Percentiles rank a stretch among this genome's conserved stretches.
phyloP scores from a whole-genome alignment of 2,888 invertebrate genomes.

The Hydrotaea diabolus region DNA sequence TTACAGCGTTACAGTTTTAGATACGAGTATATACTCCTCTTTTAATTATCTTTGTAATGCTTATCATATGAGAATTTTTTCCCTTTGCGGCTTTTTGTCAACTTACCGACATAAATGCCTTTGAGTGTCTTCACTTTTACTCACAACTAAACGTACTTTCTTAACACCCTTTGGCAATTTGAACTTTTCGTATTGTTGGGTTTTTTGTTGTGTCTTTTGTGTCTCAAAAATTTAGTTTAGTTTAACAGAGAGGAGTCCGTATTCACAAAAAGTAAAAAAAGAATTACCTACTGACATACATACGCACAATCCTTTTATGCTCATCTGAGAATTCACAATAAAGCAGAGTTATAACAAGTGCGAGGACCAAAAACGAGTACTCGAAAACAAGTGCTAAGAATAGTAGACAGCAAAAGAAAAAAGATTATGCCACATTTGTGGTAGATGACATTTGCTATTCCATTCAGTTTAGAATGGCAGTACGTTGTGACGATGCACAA shows the following conservation, averaged over 20 bases:
- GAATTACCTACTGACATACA: neutral
- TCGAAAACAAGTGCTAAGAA: neutral
- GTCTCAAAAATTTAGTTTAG: slow-evolving; percentile 15
- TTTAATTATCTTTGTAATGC: too few relatives aligned
- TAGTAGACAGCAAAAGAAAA: neutral
- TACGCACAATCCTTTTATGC: neutral
- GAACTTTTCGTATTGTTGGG: neutral
- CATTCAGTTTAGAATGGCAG: neutral
- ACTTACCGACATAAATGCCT: too few relatives aligned
- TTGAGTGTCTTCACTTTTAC: too few relatives aligned
- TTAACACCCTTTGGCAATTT: neutral
- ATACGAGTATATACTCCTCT: too few relatives aligned
- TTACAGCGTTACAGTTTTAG: too few relatives aligned
- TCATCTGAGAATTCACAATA: neutral
- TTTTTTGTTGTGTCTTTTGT: neutral
- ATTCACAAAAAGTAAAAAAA: neutral
- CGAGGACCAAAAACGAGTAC: neutral
- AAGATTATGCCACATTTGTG: slow-evolving; percentile 34
- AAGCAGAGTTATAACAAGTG: neutral
- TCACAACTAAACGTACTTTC: too few relatives aligned
- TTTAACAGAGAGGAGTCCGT: neutral
- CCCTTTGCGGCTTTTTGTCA: neutral
- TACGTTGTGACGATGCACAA: neutral
- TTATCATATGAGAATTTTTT: neutral
- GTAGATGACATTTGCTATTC: slow-evolving; percentile 11